Evolutionary conservation across 2,888 invertebrate species (phyloP), one percentile per base, ranked within the genome.

Genomic region (Leptothorax acervorum): DNA sequence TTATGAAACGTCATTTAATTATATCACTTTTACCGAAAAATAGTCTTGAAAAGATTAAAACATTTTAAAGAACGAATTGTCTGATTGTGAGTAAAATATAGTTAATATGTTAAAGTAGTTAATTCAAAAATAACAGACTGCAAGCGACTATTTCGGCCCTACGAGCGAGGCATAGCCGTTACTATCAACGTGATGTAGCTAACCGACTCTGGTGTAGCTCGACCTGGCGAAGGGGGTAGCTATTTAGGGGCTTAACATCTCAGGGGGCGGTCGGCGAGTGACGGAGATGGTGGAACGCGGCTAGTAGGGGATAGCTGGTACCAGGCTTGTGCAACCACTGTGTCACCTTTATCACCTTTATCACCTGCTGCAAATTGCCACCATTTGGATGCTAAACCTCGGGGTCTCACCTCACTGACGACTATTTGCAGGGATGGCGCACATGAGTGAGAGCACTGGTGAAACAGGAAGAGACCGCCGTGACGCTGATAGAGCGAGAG

Each of bases 281-380:
- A 18, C 39, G 75, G 82, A 63, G 85, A 35, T 68, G 83, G 66
- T 23, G 31, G 63, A 63, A 73, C 53, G 51, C 60, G 81, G 71
- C 71, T 83, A 62, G 83, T 71, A 76, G 88, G 87, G 66, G 66
- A 55, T 74, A 88, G 88, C 86, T 91, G 90, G 88, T 87, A 91
- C 87, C 90, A 84, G 89, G 87, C 89, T 90, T 86, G 79, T 81
- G 92, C 93, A 92, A 93, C 93, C 94, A 92, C 93, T 92, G 92
- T 92, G 94, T 94, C 94, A 94, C 94, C 94, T 94, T 94, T 94
- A 94, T 94, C 94, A 94, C 94, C 94, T 94, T 94, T 94, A 94
- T 94, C 94, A 93, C 94, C 94, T 93, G 93, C 93, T 93, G 93
- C 94, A 94, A 94, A 94, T 94, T 94, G 94, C 94, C 93, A 89